These are phyloP conservation scores for Caranx melampygus DNA, from an alignment of 2,113 vertebrate genomes.

Conservation along the genomic window DNA sequence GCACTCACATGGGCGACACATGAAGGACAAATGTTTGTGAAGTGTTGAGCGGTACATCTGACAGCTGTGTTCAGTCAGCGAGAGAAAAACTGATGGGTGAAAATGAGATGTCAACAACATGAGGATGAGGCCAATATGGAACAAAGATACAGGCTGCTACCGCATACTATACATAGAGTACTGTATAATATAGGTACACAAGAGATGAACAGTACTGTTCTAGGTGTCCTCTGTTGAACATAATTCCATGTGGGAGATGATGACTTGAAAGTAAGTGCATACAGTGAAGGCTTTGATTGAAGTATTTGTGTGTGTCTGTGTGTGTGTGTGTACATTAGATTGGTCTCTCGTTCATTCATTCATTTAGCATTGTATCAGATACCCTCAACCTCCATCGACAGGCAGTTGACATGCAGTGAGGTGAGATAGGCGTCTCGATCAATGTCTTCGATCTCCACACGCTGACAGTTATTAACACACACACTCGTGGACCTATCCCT, in stretches of 20 bases:
- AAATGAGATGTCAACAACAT: constrained; percentile 75
- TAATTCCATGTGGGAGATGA: constrained; percentile 20
- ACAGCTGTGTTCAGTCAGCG: constrained; percentile 63
- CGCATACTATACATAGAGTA: neutral
- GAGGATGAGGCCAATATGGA: constrained; percentile 41
- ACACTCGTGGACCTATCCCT: constrained; percentile 44
- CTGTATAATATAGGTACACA: constrained; percentile 12
- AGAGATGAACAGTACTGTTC: neutral
- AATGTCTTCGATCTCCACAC: constrained; percentile 75
- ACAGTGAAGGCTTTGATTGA: neutral
- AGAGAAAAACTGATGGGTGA: constrained; percentile 63
- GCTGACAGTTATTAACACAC: constrained; percentile 55
- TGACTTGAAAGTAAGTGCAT: constrained; percentile 9
- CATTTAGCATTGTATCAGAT: constrained; percentile 68
- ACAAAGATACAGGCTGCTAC: constrained; percentile 30
- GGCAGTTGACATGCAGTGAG: constrained; percentile 66
- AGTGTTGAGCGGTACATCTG: constrained; percentile 45
- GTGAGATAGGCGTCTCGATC: constrained; percentile 71
- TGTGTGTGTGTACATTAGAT: constrained; percentile 19
- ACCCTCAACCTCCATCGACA: constrained; percentile 71
- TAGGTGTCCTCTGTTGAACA: constrained; percentile 3
- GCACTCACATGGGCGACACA: constrained; percentile 25
- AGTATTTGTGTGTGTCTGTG: neutral
- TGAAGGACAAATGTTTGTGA: constrained; percentile 64
- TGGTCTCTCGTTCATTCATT: constrained; percentile 60